These are phyloP conservation scores for Rhinopomastus cyanomelas DNA, from an alignment of 2,113 vertebrate genomes.

Conservation along the genomic window DNA sequence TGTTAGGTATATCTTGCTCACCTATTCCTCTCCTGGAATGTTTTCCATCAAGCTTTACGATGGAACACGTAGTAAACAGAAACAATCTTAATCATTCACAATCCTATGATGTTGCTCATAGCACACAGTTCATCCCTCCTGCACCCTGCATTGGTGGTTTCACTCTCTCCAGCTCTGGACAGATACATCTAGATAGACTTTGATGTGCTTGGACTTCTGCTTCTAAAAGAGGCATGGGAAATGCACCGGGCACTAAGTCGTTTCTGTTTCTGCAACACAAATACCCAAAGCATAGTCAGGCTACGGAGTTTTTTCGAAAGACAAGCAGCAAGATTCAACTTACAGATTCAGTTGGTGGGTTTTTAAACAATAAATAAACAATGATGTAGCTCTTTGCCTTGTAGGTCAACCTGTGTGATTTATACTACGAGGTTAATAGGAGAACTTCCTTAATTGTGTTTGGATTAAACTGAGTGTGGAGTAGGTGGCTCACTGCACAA, in stretches of 20 bases:
- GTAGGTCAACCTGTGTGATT: background rate
- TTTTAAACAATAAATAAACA: background rate
- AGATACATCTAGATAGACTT: background rate
- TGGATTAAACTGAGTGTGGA: background rate
- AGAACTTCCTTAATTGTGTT: background rate
- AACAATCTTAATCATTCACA: slow-evolving; percentile 11
- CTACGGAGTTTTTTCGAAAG: background rate
- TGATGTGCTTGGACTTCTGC: background rate
- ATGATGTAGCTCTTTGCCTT: background rate
- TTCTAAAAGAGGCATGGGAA: background rate
- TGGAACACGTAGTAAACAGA: slow-evolving; percentile 62
- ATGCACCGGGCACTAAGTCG: background rate
- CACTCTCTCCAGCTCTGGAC: background rate
- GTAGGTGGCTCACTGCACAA: background rate
- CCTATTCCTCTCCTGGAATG: slow-evolving; percentile 25
- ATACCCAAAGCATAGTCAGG: background rate
- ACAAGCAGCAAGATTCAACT: background rate
- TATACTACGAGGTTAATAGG: background rate
- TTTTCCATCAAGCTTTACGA: slow-evolving; percentile 60
- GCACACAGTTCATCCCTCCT: background rate
- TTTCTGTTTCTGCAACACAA: background rate
- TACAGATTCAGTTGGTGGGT: background rate
- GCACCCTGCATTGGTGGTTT: background rate
- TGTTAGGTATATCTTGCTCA: slow-evolving; percentile 26
- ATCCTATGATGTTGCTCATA: background rate